A percentile compares a stretch with the other conserved stretches of the same genome.
Conservation (phyloP, 2,888 invertebrate species). For the Nymphalis urticae region DNA sequence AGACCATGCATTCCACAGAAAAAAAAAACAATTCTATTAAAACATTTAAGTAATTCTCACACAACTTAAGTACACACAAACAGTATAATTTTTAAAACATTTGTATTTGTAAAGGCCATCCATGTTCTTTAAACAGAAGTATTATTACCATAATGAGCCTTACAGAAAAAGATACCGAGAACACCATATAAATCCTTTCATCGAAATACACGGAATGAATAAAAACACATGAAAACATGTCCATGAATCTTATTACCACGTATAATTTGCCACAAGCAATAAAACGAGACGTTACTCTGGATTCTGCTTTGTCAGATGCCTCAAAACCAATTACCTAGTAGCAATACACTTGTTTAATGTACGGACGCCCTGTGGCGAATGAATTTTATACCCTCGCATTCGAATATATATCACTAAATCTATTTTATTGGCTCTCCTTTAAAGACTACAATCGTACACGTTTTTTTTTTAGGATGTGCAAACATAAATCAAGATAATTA, state of each 20-base stretch:
- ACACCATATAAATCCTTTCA: not conserved
- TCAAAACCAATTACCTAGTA: constrained; percentile 26
- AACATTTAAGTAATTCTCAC: too few species aligned
- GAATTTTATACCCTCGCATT: constrained; percentile 23
- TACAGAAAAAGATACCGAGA: not conserved
- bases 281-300: constrained; percentile 9
- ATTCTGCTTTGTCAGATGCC: constrained; percentile 21
- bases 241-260: not conserved
- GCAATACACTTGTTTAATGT: constrained; percentile 16
- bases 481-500: not conserved
- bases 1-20: too few species aligned
- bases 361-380: constrained; percentile 29
- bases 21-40: too few species aligned
- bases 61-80: too few species aligned
- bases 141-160: not conserved
- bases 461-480: not conserved
- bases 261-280: constrained; percentile 12
- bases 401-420: not conserved
- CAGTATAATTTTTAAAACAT: too few species aligned
- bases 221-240: not conserved
- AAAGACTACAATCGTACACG: not conserved
- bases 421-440: not conserved
- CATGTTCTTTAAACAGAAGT: not conserved
- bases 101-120: too few species aligned
- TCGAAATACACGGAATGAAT: not conserved